These are phyloP conservation scores for Enteromius unitaeniatus DNA, from an alignment of 2,797 vertebrate species.

Conservation along the genomic window DNA sequence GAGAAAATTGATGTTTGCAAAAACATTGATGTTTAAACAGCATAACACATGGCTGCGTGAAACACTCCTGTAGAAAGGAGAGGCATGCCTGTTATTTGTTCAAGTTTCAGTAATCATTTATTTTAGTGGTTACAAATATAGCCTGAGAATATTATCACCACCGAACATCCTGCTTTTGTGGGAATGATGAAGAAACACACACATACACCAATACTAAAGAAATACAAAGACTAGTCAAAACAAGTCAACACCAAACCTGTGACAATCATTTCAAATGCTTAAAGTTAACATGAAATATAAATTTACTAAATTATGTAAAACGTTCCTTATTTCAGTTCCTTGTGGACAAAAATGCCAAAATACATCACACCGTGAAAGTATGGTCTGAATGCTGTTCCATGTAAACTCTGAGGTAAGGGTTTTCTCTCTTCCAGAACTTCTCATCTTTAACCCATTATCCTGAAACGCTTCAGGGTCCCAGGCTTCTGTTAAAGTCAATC, in stretches of 20 bases:
- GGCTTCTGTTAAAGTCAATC: neutral
- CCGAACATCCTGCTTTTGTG: neutral
- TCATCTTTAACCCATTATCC: neutral
- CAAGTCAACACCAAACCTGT: neutral
- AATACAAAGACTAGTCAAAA: neutral
- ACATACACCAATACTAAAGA: neutral
- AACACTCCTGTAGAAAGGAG: neutral
- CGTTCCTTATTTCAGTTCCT: neutral
- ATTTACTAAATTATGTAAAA: neutral
- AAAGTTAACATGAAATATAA: neutral
- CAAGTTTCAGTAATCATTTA: neutral
- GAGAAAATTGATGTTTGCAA: neutral
- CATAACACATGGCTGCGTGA: neutral
- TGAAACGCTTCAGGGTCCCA: neutral
- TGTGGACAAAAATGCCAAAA: neutral
- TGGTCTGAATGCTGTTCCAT: neutral
- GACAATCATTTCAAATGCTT: neutral
- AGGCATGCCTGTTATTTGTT: neutral
- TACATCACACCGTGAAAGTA: neutral
- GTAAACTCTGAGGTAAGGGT: neutral
- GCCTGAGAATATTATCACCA: conserved; percentile 15
- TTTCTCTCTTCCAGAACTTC: neutral
- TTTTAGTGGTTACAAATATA: conserved; percentile 23
- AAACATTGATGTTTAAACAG: neutral
- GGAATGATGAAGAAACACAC: neutral